Evolutionary conservation across 1,140 invertebrate species (phyloP).

Genomic region (Chionoecetes opilio): DNA sequence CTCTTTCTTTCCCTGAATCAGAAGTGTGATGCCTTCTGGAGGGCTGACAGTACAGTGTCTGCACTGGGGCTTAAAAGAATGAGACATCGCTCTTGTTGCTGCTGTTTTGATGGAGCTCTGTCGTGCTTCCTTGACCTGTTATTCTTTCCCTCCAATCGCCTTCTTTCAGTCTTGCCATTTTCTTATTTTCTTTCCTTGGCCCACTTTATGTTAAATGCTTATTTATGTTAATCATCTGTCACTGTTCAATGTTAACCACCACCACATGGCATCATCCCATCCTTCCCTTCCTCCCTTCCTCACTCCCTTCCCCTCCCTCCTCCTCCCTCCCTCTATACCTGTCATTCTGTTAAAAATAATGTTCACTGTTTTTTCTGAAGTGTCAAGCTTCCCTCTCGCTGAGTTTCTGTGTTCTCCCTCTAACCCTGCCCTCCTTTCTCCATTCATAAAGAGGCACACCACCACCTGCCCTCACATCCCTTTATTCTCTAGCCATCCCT

Average conservation of each 20-base stretch:
- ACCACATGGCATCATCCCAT: not conserved
- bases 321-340: not conserved
- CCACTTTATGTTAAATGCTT: conserved; percentile 3
- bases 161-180: no score
- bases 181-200: conserved; percentile 7
- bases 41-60: conserved; percentile 60
- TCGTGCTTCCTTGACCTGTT: not conserved
- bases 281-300: not conserved
- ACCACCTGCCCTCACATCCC: not conserved
- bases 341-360: no score
- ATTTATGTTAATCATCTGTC: conserved; percentile 23
- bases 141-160: not conserved
- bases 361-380: no score
- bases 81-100: conserved; percentile 5
- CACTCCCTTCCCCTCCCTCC: not conserved
- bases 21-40: not conserved
- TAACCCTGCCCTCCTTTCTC: no score
- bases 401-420: not conserved
- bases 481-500: not conserved
- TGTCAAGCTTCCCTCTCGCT: not conserved
- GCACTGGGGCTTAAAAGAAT: conserved; percentile 68
- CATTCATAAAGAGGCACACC: not conserved
- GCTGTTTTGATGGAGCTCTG: not conserved
- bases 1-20: not conserved
- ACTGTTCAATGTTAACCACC: conserved; percentile 4